Base-by-base conservation (phyloP, 2,888 invertebrate genomes). In the Anthophora plumipes region DNA sequence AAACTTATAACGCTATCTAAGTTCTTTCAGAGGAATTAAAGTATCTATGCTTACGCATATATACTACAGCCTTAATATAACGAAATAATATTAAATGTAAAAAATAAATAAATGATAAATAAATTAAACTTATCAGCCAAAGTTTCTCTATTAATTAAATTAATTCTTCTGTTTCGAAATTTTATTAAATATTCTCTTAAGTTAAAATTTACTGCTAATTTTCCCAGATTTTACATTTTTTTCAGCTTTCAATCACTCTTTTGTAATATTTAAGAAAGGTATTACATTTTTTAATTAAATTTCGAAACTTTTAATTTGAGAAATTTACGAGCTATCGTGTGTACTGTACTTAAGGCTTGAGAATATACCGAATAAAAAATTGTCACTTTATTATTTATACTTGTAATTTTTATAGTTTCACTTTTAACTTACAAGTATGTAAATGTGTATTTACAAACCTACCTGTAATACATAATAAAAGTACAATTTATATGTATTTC, bases 231-330 rank as follows among this genome's bases (percentile, higher is more conserved):
- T 94, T 95, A 11, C 96, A 94, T 82, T 95, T 93, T 71, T 94
- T 93, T 97, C 97, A 97, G 92, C 97, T 97, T 82, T 95, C 93
- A 89, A 95, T 93, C 0, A 96, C 97, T 0, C 93, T 93, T 71
- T 94, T 93, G 88, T 97, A 97, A 89, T 97, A 97, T 11, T 94
- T 94, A 52, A 94, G 92, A 39, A 97, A n/a, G n/a, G n/a, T n/a
- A n/a, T n/a, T n/a, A n/a, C n/a, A 59, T 37, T n/a, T 37, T 37
- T 20, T 59, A n/a, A 37, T n/a, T 6, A 9, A 9, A 1, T 12
- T 59, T 37, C 3, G n/a, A 12, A 37, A 59, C 7, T 6, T 37
- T 14, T n/a, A 59, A 59, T 12, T 31, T 6, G 12, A 12, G n/a
- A 20, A 37, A 14, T n/a, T 12, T 12, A 1, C 11, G 37, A 20